These are phyloP conservation scores for Hemiscyllium ocellatum DNA, from an alignment of 2,113 vertebrate genomes.

Conservation along the genomic window DNA sequence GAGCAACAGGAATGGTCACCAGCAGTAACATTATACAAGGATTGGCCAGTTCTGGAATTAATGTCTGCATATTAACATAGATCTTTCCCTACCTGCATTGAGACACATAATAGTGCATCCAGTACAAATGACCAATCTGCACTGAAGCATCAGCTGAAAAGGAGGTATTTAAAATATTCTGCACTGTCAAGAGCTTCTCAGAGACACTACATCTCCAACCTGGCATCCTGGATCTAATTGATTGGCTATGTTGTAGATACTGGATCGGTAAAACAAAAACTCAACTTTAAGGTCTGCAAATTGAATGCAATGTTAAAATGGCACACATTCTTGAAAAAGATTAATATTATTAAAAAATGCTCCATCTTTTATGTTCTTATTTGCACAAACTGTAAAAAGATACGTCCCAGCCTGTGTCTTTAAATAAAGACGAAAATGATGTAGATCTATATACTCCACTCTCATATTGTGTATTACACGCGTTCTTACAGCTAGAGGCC, in stretches of 20 bases:
- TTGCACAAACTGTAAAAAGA: slow-evolving; percentile 54
- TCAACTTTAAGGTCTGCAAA: background rate
- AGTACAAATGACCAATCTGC: background rate
- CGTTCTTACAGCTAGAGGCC: slow-evolving; percentile 74
- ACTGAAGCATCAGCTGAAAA: background rate
- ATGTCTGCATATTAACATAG: background rate
- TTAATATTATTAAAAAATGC: background rate
- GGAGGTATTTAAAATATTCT: background rate
- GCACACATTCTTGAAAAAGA: background rate
- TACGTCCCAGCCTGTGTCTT: slow-evolving; percentile 96
- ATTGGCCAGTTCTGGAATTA: background rate
- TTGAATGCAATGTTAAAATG: background rate
- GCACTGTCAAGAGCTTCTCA: background rate
- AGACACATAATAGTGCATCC: background rate
- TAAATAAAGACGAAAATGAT: slow-evolving; percentile 81
- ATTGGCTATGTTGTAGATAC: background rate
- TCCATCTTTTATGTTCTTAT: background rate
- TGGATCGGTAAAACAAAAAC: background rate
- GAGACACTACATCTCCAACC: background rate
- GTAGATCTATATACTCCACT: slow-evolving; percentile 63
- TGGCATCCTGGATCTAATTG: background rate
- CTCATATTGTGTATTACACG: slow-evolving; percentile 82
- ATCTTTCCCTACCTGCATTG: background rate
- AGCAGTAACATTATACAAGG: background rate
- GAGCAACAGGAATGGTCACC: background rate